Conservation (phyloP, 2,113 vertebrate genomes). For the Dromaius novaehollandiae region DNA sequence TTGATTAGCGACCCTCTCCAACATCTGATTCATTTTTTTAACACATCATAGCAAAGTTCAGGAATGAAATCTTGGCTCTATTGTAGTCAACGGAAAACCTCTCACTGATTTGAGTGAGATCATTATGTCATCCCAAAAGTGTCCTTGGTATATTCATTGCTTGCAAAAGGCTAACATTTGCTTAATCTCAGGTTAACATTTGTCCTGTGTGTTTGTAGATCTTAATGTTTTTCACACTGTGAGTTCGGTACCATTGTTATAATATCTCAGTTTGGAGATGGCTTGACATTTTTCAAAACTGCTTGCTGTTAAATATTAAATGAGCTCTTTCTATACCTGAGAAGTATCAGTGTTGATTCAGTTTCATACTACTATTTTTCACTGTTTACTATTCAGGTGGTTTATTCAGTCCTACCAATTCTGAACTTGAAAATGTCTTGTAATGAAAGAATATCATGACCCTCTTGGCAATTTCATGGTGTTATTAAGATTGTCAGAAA, state of each 20-base stretch:
- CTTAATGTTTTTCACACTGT: background rate
- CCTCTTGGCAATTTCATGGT: background rate
- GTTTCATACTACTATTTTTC: background rate
- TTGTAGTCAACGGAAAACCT: background rate
- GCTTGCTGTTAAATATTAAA: constrained; percentile 7
- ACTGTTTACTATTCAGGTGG: background rate
- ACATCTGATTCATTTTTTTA: constrained; percentile 20
- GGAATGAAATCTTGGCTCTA: background rate
- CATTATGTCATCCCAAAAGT: background rate
- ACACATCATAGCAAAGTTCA: background rate
- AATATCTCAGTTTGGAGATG: background rate
- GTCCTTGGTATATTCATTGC: background rate
- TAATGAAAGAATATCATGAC: background rate
- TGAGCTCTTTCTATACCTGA: background rate
- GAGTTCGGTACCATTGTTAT: background rate
- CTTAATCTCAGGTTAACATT: constrained; percentile 2
- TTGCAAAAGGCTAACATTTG: background rate
- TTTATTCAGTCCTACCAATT: background rate
- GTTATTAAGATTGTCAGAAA: background rate
- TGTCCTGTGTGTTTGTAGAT: background rate
- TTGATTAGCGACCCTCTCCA: background rate
- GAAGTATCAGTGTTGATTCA: background rate
- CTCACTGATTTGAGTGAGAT: background rate
- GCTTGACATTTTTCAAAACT: background rate
- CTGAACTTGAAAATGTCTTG: background rate